phyloP scores from a whole-genome alignment of 2,113 vertebrate genomes.

The Vicugna pacos region DNA sequence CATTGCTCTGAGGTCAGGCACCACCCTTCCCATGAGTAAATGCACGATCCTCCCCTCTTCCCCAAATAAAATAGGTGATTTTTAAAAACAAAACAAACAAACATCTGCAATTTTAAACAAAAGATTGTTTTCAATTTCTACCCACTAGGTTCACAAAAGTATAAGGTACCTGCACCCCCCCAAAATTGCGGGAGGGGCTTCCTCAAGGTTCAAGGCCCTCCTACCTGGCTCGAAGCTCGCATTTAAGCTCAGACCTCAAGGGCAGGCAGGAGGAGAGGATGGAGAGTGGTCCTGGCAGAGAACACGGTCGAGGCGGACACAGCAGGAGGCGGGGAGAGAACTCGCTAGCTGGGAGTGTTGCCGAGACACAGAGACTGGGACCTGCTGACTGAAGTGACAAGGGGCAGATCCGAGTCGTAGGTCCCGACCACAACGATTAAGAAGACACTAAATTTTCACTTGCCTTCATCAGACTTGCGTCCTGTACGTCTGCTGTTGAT shows the following conservation, averaged over 20 bases:
- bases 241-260: background rate
- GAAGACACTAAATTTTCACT: background rate
- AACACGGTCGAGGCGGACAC: background rate
- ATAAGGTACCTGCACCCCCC: background rate
- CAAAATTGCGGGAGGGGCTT: background rate
- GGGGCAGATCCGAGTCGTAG: background rate
- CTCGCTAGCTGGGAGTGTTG: accelerated
- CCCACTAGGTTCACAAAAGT: background rate
- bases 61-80: too few relatives aligned
- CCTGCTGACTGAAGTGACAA: background rate
- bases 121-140: background rate
- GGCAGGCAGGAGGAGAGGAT: background rate
- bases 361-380: background rate
- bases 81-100: background rate
- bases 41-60: too few relatives aligned
- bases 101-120: background rate
- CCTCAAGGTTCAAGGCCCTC: background rate
- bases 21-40: too few relatives aligned
- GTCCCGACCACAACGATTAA: background rate
- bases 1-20: too few relatives aligned
- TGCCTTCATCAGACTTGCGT: background rate
- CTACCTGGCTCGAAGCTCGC: background rate
- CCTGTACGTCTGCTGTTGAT: background rate
- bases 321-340: background rate
- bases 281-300: background rate